Evolutionary conservation across 2,888 invertebrate genomes (phyloP).

Genomic region (Zaprionus lineosus): DNA sequence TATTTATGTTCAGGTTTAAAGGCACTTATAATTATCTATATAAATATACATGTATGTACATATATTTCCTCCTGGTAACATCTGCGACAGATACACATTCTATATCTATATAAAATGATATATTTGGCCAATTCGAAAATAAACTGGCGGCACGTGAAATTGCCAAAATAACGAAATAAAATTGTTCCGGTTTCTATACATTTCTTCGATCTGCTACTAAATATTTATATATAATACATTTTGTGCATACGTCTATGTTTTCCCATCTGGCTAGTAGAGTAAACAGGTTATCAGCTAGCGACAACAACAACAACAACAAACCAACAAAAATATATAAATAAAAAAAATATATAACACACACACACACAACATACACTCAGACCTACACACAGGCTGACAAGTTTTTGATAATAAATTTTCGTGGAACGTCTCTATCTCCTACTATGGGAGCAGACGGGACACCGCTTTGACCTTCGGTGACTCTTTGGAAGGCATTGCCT

Average conservation of each 20-base stretch:
- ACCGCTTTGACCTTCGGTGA: conserved; percentile 52
- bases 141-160: conserved; percentile 60
- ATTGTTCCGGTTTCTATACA: conserved; percentile 35
- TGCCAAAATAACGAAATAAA: conserved; percentile 9
- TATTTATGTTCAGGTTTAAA: too few species aligned
- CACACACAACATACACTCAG: conserved; percentile 1
- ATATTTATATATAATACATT: conserved; percentile 2
- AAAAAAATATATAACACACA: conserved; percentile 25
- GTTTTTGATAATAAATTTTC: conserved; percentile 57
- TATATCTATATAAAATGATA: conserved; percentile 44
- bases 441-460: background rate
- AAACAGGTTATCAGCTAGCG: conserved; percentile 65
- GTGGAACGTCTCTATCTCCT: conserved; percentile 23
- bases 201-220: conserved; percentile 3
- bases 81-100: conserved; percentile 16
- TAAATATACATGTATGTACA: conserved; percentile 4
- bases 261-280: conserved; percentile 16
- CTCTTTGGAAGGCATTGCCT: conserved; percentile 16
- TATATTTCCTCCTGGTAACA: background rate
- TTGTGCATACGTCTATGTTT: background rate
- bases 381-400: conserved; percentile 28
- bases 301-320: conserved; percentile 43
- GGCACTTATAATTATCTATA: too few species aligned
- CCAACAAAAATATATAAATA: too few species aligned
- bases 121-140: conserved; percentile 52